Base-by-base conservation (phyloP, 2,113 vertebrate genomes). In the Hypocryptadius cinnamomeus region DNA sequence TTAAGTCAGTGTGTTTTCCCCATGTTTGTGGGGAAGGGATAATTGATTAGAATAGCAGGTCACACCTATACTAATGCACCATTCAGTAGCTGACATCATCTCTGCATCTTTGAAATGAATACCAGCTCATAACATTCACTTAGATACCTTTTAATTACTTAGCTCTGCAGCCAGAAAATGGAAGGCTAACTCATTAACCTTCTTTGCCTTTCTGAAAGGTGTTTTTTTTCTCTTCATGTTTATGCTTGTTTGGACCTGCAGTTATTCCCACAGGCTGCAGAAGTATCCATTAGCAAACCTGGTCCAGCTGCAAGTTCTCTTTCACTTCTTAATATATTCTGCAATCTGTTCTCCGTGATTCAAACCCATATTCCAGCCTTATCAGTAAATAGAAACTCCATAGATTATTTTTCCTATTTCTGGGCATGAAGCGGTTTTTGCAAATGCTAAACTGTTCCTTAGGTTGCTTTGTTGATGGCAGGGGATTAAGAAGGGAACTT, bases 131-230 rank as follows among this genome's bases (percentile, higher is more conserved):
- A 93, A 91, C 44, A 50, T 37, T 88, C 83, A 93, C 68, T 94
- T 85, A 90, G 73, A 79, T 83, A 72, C 27, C 74, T 79, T 80
- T 73, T 97, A 95, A 97, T 94, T 95, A 91, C 92, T 89, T 72
- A 70, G 47, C 74, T 87, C 84, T 93, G 76, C 81, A 95, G 50
- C 28, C 71, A 92, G 91, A 92, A 94, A 95, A 87, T 92, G 54
- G 90, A 95, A 96, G 50, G 35, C 24, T 87, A 79, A 72, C 82
- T 96, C 80, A 95, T 93, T 96, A 93, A 93, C 93, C 94, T 96
- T 90, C 71, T 60, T 77, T 91, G 74, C 94, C 88, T 96, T 96
- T 92, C 74, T 90, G 81, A 44, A 77, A 66, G 15, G 20, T 68
- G 10, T 0, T 82, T 84, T 65, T 66, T 69, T 66, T 71, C n/a